These are phyloP conservation scores for Ernsta delagoae DNA, from an alignment of 2,888 invertebrate genomes.

Conservation along the genomic window DNA sequence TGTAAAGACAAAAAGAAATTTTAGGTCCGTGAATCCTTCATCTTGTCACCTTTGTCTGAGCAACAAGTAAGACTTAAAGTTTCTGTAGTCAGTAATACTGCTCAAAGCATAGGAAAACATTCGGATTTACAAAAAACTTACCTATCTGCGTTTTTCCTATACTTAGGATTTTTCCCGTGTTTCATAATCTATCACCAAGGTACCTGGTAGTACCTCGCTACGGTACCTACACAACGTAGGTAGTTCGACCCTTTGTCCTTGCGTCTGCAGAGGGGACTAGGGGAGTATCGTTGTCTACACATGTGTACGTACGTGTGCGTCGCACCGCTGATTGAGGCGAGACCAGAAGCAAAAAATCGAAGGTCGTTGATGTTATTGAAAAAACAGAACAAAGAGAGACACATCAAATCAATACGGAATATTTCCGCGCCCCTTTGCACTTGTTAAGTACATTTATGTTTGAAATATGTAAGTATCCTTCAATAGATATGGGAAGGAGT, in stretches of 20 bases:
- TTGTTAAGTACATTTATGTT: neutral
- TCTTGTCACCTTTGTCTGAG: neutral
- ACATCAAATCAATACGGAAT: conserved; percentile 7
- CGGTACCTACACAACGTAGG: neutral
- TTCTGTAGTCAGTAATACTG: neutral
- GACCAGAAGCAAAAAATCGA: conserved; percentile 13
- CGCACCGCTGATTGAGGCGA: neutral
- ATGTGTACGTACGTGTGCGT: neutral
- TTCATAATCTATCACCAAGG: too few species aligned
- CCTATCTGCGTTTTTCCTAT: too few species aligned
- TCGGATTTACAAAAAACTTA: too few species aligned
- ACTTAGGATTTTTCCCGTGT: too few species aligned
- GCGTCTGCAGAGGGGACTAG: conserved; percentile 12
- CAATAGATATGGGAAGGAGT: neutral
- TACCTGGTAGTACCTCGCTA: too few species aligned
- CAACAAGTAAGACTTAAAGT: neutral
- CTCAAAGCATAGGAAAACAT: neutral
- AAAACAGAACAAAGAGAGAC: conserved; percentile 6
- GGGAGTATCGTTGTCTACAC: conserved; percentile 9
- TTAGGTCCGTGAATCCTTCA: too few species aligned
- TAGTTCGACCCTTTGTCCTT: conserved; percentile 9
- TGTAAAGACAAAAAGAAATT: neutral
- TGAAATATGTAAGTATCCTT: neutral
- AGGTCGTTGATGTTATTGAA: neutral
- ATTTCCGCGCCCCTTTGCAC: neutral